These are phyloP conservation scores for Crotalus tigris DNA, from an alignment of 2,113 vertebrate genomes.

Conservation along the genomic window DNA sequence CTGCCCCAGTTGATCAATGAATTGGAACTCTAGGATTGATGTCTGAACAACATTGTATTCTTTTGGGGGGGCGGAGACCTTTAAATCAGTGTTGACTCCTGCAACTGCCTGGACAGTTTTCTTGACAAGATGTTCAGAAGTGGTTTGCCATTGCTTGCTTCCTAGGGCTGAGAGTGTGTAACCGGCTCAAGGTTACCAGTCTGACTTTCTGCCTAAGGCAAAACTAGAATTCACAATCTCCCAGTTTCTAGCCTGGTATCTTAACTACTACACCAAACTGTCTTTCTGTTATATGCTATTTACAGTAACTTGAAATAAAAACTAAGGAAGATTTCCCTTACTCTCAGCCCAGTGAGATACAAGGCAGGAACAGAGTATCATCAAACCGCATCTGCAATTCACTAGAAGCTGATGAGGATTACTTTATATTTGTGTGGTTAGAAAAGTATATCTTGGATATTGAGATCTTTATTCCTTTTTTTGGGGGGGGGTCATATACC, in stretches of 20 bases:
- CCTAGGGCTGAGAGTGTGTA: background rate
- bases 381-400: background rate
- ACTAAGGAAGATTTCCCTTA: background rate
- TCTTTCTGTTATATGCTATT: background rate
- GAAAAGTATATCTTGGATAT: background rate
- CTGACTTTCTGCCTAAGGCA: background rate
- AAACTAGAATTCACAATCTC: background rate
- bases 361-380: background rate
- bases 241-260: background rate
- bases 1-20: background rate
- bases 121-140: background rate
- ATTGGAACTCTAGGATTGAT: background rate
- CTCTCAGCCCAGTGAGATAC: background rate
- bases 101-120: background rate
- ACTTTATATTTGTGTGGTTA: background rate
- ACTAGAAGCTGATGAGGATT: background rate
- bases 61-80: background rate
- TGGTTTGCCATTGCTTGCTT: background rate
- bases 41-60: background rate
- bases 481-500: background rate
- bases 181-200: background rate
- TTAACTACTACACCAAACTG: background rate
- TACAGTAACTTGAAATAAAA: background rate
- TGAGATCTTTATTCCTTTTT: background rate
- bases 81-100: background rate